Evolutionary conservation across 2,113 vertebrate species (phyloP).

Genomic region (Brachypodius melanocephalos): DNA sequence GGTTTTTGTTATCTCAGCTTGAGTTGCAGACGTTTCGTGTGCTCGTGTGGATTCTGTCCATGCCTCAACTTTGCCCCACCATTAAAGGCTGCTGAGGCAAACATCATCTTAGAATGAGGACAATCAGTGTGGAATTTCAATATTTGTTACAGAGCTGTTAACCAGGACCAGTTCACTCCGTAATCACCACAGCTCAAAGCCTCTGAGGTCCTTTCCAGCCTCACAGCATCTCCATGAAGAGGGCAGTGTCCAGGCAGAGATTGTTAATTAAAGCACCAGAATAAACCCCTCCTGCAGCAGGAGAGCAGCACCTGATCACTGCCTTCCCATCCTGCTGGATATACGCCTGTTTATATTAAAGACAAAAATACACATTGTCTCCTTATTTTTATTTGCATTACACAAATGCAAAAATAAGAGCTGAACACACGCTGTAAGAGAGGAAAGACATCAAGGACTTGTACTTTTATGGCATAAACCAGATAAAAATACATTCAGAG

Average conservation of each 20-base stretch:
- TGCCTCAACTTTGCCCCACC: not conserved
- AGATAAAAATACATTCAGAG: not conserved
- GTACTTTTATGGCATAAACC: not conserved
- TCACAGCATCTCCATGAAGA: not conserved
- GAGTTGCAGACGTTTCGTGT: not conserved
- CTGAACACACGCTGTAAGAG: not conserved
- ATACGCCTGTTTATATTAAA: not conserved
- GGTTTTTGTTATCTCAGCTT: rapidly evolving
- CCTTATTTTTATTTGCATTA: not conserved
- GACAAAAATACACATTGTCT: rapidly evolving
- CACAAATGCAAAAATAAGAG: not conserved
- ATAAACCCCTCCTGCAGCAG: not conserved
- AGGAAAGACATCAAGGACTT: not conserved
- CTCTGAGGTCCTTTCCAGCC: not conserved
- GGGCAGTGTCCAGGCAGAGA: not conserved
- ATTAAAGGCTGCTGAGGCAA: not conserved
- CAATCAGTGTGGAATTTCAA: not conserved
- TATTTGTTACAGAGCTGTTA: not conserved
- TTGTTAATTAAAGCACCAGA: not conserved
- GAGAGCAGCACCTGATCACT: not conserved
- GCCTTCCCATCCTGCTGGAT: not conserved
- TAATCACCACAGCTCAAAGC: not conserved
- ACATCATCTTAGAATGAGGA: not conserved
- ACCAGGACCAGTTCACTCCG: not conserved
- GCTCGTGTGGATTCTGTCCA: not conserved